phyloP scores from a whole-genome alignment of 2,888 invertebrate genomes.

The Meteorus colon region DNA sequence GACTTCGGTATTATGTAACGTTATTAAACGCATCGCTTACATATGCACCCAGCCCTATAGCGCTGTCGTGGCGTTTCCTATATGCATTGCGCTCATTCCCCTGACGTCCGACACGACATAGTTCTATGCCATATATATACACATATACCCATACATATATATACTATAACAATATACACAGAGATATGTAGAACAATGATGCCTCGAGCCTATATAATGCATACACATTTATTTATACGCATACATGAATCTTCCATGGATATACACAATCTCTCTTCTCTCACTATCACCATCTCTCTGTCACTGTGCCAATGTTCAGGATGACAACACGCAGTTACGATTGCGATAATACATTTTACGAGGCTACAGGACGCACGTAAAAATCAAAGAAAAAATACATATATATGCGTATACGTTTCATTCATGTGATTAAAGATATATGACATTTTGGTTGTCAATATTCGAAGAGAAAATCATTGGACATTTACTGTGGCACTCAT shows the following conservation, averaged over 20 bases:
- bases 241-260: constrained; percentile 4
- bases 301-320: constrained; percentile 36
- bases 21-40: constrained; percentile 71
- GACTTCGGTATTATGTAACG: constrained; percentile 70
- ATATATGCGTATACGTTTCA: constrained; percentile 26
- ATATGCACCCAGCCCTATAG: constrained; percentile 62
- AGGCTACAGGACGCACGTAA: constrained; percentile 40
- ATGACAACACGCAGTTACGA: constrained; percentile 47
- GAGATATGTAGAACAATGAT: constrained; percentile 35
- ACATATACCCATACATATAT: constrained; percentile 20
- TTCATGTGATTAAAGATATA: constrained; percentile 40
- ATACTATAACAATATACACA: constrained; percentile 10
- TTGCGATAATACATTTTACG: constrained; percentile 54
- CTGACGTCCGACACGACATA: constrained; percentile 36
- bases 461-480: constrained; percentile 15
- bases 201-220: constrained; percentile 32
- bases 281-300: constrained; percentile 29
- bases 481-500: constrained; percentile 3
- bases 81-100: constrained; percentile 38
- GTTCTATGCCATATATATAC: constrained; percentile 5
- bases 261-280: constrained; percentile 40
- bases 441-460: constrained; percentile 18
- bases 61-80: constrained; percentile 40
- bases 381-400: not conserved
- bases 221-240: constrained; percentile 38